Conservation (phyloP, 2,113 vertebrate species). For the Cynocephalus volans region DNA sequence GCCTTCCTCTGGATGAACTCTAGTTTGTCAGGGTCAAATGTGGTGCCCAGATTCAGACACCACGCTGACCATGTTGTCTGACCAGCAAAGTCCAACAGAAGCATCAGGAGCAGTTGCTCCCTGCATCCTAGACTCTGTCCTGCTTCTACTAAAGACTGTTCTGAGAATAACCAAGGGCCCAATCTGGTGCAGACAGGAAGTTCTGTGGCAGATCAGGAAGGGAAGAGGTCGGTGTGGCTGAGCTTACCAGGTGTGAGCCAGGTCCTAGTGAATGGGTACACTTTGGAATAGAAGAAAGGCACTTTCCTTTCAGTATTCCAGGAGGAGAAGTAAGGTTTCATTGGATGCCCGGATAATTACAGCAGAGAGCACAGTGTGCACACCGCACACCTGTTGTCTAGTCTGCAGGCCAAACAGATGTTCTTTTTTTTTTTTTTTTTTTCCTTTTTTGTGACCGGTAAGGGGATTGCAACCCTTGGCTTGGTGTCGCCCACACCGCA, state of each 20-base stretch:
- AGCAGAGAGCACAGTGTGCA: not conserved
- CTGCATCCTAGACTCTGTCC: not conserved
- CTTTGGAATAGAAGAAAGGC: not conserved
- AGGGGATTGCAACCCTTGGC: too few species aligned
- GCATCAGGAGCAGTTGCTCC: not conserved
- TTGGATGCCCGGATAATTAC: not conserved
- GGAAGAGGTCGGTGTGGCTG: not conserved
- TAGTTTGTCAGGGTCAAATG: not conserved
- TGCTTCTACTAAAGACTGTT: not conserved
- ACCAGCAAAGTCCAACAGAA: not conserved
- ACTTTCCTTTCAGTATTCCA: not conserved
- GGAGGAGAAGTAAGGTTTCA: not conserved
- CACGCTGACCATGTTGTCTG: not conserved
- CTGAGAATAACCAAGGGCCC: not conserved
- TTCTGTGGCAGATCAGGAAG: not conserved
- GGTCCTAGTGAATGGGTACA: not conserved
- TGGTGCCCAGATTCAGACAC: not conserved
- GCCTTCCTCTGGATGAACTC: not conserved
- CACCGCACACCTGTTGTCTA: rapidly evolving
- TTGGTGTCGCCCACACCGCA: too few species aligned
- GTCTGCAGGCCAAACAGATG: not conserved
- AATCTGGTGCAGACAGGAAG: not conserved
- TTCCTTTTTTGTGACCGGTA: too few species aligned
- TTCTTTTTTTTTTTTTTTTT: too few species aligned
- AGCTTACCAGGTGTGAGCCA: not conserved